phyloP scores from a whole-genome alignment of 2,888 invertebrate genomes.

The Neocrepidodera transversa region DNA sequence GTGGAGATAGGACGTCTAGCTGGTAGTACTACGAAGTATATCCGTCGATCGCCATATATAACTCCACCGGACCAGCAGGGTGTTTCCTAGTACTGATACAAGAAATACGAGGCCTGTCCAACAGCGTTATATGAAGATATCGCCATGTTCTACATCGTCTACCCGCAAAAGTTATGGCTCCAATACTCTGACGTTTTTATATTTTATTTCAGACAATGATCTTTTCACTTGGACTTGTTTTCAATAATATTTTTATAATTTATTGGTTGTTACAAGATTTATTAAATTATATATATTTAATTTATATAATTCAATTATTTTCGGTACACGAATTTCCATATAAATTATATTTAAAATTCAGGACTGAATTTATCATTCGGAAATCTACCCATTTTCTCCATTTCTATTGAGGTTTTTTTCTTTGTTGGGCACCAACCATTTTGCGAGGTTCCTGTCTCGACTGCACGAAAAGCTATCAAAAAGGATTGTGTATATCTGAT shows the following conservation, averaged over 20 bases:
- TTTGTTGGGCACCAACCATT: slow-evolving; percentile 28
- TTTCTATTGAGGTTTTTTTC: slow-evolving; percentile 20
- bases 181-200: slow-evolving; percentile 44
- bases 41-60: slow-evolving; percentile 57
- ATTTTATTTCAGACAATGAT: slow-evolving; percentile 42
- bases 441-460: slow-evolving; percentile 38
- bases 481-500: slow-evolving; percentile 52
- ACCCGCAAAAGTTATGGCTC: slow-evolving; percentile 55
- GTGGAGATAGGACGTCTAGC: slow-evolving; percentile 54
- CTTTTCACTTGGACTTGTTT: slow-evolving; percentile 22
- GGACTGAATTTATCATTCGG: slow-evolving; percentile 14
- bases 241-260: no score
- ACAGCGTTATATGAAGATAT: slow-evolving; percentile 60
- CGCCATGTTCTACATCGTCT: slow-evolving; percentile 57
- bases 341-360: slow-evolving; percentile 19
- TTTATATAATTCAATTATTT: no score
- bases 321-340: slow-evolving; percentile 19
- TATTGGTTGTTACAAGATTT: no score
- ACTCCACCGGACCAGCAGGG: slow-evolving; percentile 58
- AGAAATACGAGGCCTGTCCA: slow-evolving; percentile 60
- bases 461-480: slow-evolving; percentile 37
- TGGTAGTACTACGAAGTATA: slow-evolving; percentile 57
- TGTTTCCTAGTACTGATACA: slow-evolving; percentile 60
- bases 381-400: slow-evolving; percentile 19
- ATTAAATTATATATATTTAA: no score